A percentile compares a stretch with the other conserved stretches of the same genome.
phyloP scores from a whole-genome alignment of 2,888 invertebrate genomes.

The Rotaria macrura region DNA sequence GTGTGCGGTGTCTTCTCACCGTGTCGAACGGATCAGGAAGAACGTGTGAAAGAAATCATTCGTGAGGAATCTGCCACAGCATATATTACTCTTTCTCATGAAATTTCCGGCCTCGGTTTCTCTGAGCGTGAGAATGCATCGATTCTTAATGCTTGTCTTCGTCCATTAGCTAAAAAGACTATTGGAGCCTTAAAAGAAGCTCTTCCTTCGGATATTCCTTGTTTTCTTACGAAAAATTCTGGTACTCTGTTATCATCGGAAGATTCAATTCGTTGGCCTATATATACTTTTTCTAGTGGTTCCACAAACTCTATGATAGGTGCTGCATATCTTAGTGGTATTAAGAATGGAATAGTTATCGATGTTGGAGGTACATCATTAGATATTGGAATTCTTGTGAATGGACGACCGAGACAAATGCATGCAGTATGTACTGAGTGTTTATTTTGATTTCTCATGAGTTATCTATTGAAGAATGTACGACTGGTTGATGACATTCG shows the following conservation, averaged over 20 bases:
- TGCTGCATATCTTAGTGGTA: constrained; percentile 41
- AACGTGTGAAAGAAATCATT: constrained; percentile 37
- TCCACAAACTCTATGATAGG: constrained; percentile 48
- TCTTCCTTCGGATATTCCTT: constrained; percentile 39
- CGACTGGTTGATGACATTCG: constrained; percentile 40
- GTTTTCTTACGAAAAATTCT: constrained; percentile 45
- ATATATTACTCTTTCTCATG: constrained; percentile 40
- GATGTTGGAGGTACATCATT: constrained; percentile 47
- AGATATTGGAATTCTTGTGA: constrained; percentile 42
- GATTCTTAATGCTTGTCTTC: constrained; percentile 44
- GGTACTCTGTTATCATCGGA: constrained; percentile 43
- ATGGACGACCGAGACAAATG: constrained; percentile 43
- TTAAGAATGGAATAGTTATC: constrained; percentile 41
- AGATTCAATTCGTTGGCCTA: constrained; percentile 39
- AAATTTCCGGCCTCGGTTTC: constrained; percentile 41
- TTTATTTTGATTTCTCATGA: background rate
- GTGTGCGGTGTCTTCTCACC: constrained; percentile 43
- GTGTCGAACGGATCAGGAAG: constrained; percentile 40
- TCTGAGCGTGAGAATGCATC: constrained; percentile 46
- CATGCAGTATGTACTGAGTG: constrained; percentile 38
- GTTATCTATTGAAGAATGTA: background rate
- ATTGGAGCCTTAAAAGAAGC: constrained; percentile 39
- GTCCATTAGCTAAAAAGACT: constrained; percentile 40
- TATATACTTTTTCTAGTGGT: constrained; percentile 44
- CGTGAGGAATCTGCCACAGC: background rate